Evolutionary conservation across 2,113 vertebrate species (phyloP), one percentile per base, ranked within the genome.

Genomic region (Gracilinanus agilis): DNA sequence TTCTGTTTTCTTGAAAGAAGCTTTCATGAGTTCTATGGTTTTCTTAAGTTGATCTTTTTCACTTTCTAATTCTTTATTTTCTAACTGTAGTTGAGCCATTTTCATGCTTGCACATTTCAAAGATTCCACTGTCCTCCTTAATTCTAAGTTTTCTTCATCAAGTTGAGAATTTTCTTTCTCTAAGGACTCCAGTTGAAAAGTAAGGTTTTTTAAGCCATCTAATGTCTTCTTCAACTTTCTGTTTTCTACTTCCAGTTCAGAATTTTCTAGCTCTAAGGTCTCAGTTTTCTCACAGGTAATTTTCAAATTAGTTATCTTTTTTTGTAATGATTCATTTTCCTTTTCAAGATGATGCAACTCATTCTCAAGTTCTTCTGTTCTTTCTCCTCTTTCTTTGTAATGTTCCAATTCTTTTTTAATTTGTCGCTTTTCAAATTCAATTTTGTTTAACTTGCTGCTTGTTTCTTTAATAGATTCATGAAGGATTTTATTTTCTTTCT

Each of bases 401-500:
- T 99, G 98, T 93, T 99, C 99, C 54, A 99, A 97, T 91, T 99
- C 99, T 97, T 99, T 99, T 90, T 98, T 99, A 54, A 99, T 96
- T 97, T 99, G 99, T 93, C 99, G 99, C 97, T 99, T 99, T 96
- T 99, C 99, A 98, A 99, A 99, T 98, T 99, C 99, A 3, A 98
- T 96, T 97, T 99, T 99, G 96, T 99, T 99, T 94, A 99, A 98
- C 96, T 99, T 99, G 96, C 98, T 98, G 49, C 99, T 99, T 56
- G 99, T 99, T 97, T 99, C 99, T 90, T 99, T 99, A 96, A 99
- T 99, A 90, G 99, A 99, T 95, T 99, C 99, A 12, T 99, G 99
- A 29, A 99, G 99, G 95, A 99, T 98, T 88, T 99, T 99, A 92
- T 99, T 99, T 97, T 99, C 99, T 95, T 99, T 99, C 97, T 99